Base-by-base conservation (phyloP, 1,140 invertebrate species). In the Papilio glaucus region DNA sequence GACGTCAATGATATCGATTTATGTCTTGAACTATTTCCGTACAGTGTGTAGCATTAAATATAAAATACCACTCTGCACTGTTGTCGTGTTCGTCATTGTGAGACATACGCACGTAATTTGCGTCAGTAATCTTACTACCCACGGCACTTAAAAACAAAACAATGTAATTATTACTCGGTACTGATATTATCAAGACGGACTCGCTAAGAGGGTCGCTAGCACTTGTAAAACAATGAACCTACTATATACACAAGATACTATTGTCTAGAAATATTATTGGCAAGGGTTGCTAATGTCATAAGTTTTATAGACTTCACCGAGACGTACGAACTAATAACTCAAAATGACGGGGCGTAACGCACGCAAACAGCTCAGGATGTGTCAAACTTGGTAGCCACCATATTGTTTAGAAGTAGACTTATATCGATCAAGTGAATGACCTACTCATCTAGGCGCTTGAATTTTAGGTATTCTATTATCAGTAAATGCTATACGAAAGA, bases 101-200 rank as follows among this genome's bases (percentile, higher is more conserved):
- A 24, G 49, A 12, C 10, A 57, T 49, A 18, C 18, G 49, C 21
- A 57, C 21, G 49, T 57, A 57, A 57, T 57, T 57, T 24, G 21
- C 49, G 49, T 57, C 49, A 57, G 21, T 57, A 57, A 49, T 49
- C 49, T 24, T 10, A 24, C 49, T 5, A 57, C 49, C 49, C 21
- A 57, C 49, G 18, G 45, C 10, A 57, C 18, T 57, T 57, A 12
- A 18, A 53, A 21, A 57, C 9, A 57, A 57, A 57, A 57, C 49
- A 57, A 57, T 26, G 21, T 57, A 2, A 21, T 49, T 49, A 18
- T n/a, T n/a, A n/a, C n/a, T n/a, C n/a, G n/a, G n/a, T n/a, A n/a
- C n/a, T n/a, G n/a, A n/a, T n/a, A 49, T 49, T 49, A 49, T 13
- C 6, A 15, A 45, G 41, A 6, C 1, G 13, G 4, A 15, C 10